A percentile compares a stretch with the other conserved stretches of the same genome.
phyloP scores from a whole-genome alignment of 2,113 vertebrate genomes.

The Indri indri region DNA sequence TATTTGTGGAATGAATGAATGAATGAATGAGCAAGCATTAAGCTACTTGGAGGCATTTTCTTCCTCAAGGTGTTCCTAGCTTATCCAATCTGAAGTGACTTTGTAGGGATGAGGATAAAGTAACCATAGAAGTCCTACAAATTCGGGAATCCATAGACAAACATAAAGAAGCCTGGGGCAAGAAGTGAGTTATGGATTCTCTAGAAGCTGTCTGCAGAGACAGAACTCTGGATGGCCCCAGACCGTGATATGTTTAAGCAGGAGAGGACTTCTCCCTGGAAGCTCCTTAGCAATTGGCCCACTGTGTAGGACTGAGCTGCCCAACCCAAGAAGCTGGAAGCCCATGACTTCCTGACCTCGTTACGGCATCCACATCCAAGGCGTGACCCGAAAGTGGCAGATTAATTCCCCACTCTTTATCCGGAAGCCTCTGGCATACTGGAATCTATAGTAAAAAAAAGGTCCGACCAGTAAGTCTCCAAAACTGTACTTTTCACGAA shows the following conservation, averaged over 20 bases:
- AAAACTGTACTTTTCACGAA: background rate
- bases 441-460: background rate
- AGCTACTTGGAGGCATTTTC: background rate
- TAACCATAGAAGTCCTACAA: background rate
- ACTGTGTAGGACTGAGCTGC: background rate
- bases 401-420: background rate
- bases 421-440: background rate
- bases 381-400: background rate
- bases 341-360: background rate
- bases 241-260: background rate
- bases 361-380: background rate
- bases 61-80: background rate
- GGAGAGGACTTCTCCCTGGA: background rate
- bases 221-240: background rate
- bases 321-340: background rate
- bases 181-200: background rate
- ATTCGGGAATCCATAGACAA: background rate
- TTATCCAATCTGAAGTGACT: background rate
- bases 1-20: background rate
- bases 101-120: background rate
- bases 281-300: background rate
- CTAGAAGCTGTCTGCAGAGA: background rate
- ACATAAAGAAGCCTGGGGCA: background rate
- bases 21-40: background rate
- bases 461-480: background rate